Evolutionary conservation across 1,140 invertebrate genomes (phyloP).

Genomic region (Drosophila pallidifrons): DNA sequence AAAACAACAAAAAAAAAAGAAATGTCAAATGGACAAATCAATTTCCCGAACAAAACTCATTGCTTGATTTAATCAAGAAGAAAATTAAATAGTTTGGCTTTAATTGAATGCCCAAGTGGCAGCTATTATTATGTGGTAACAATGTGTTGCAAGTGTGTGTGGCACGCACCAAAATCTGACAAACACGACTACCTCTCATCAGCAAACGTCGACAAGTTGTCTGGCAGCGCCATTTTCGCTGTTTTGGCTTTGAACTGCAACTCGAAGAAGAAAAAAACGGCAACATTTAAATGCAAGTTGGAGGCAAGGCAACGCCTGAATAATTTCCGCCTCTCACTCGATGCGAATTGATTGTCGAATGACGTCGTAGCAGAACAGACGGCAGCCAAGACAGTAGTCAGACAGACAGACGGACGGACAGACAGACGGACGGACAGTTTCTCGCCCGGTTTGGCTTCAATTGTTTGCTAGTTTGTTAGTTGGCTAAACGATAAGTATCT

Average conservation of each 20-base stretch:
- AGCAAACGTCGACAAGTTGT: conserved; percentile 48
- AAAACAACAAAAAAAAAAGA: background rate
- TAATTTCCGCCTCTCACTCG: conserved; percentile 35
- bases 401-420: conserved; percentile 1
- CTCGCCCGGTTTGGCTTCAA: conserved; percentile 51
- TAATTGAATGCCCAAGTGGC: conserved; percentile 49
- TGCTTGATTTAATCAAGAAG: conserved; percentile 49
- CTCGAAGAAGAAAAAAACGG: conserved; percentile 3
- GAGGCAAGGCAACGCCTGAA: conserved; percentile 43
- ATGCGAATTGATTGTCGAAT: conserved; percentile 45
- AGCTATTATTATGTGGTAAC: background rate
- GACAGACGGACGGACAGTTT: conserved; percentile 26
- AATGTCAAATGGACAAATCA: conserved; percentile 51
- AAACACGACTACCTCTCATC: conserved; percentile 31
- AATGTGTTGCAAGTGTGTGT: background rate
- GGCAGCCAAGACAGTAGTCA: background rate
- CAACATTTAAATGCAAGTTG: conserved; percentile 49
- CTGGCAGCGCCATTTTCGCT: conserved; percentile 36
- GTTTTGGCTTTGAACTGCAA: background rate
- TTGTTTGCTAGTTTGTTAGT: conserved; percentile 76
- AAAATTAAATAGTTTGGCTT: conserved; percentile 42
- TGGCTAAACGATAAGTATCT: conserved; percentile 53
- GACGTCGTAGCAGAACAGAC: conserved; percentile 6
- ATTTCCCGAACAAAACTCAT: conserved; percentile 36
- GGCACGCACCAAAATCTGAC: conserved; percentile 20